Evolutionary conservation across 2,888 invertebrate species (phyloP), one percentile per base, ranked within the genome.

Genomic region (Thelaira solivaga): DNA sequence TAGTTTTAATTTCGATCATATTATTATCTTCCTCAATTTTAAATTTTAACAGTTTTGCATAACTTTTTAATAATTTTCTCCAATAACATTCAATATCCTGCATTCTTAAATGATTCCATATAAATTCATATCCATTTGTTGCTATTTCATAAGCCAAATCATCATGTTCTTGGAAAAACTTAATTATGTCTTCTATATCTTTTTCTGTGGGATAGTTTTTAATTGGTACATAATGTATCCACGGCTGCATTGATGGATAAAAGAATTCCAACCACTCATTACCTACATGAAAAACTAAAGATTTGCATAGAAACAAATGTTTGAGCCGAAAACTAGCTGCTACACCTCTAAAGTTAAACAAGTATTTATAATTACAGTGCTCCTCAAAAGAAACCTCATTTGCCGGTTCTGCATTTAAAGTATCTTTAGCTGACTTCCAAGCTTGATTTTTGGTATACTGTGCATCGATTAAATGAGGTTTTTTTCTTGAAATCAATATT

Each of bases 401-500:
- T 0, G 97, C 98, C 55, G 98, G 96, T 22, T 93, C 91, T 11
- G 92, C 93, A 85, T 94, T 91, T 8, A 98, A 90, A 0, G 98
- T 98, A 85, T 98, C 98, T 93, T 96, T 93, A 80, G 95, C 94
- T 4, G 97, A 97, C 89, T 96, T 98, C 98, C 98, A 99, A 0
- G 98, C 98, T 90, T 99, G 99, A 89, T 99, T 99, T 89, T 97
- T 98, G 0, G 98, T 99, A 86, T 98, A 99, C 81, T 94, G 93
- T 1, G 98, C 98, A 90, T 98, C 96, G 0, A 95, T 94, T 18
- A 98, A 89, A 2, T 94, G 90, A 0, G 96, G 94, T 22, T 91
- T 87, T 65, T 91, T 91, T 72, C 96, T 91, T 18, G 96, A 94
- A n/a, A 98, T 89, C 59, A 96, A 89, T 80, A 99, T 90, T 29